Percentiles rank a stretch among this genome's conserved stretches.
phyloP scores from a whole-genome alignment of 2,888 invertebrate species.

The Tryphoninae sp. region DNA sequence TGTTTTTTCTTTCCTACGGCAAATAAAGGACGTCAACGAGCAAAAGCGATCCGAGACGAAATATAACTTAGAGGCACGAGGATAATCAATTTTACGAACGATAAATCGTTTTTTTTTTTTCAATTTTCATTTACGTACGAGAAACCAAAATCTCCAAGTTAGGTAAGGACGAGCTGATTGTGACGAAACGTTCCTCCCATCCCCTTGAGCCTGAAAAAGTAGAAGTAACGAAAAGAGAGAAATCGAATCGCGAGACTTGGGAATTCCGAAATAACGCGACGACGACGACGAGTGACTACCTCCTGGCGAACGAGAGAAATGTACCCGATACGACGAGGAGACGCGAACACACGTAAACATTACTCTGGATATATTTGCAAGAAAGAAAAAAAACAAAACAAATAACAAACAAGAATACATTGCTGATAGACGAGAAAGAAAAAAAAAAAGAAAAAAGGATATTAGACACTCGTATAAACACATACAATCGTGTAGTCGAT shows the following conservation, averaged over 20 bases:
- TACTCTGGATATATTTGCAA: constrained; percentile 51
- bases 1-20: constrained; percentile 4
- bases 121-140: constrained; percentile 30
- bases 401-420: constrained; percentile 54
- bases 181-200: constrained; percentile 36
- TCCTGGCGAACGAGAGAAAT: background rate
- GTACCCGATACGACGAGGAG: background rate
- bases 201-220: background rate
- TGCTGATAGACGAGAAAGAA: constrained; percentile 34
- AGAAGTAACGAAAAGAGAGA: background rate
- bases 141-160: constrained; percentile 36
- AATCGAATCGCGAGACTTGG: constrained; percentile 18
- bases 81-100: constrained; percentile 53
- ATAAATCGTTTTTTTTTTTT: constrained; percentile 3
- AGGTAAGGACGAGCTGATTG: constrained; percentile 36
- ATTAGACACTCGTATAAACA: constrained; percentile 49
- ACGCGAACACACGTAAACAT: constrained; percentile 44
- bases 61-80: constrained; percentile 37
- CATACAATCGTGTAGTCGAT: constrained; percentile 70
- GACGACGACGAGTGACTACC: background rate
- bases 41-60: constrained; percentile 35
- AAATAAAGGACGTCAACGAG: background rate
- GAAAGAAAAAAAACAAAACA: constrained; percentile 55
- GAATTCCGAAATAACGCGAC: background rate
- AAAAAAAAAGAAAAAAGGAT: constrained; percentile 21